Percentiles rank a stretch among this genome's conserved stretches.
Evolutionary conservation across 30 jellyfish, hydroid and myxozoan species (phyloP).

Genomic region (Morbakka virulenta): DNA sequence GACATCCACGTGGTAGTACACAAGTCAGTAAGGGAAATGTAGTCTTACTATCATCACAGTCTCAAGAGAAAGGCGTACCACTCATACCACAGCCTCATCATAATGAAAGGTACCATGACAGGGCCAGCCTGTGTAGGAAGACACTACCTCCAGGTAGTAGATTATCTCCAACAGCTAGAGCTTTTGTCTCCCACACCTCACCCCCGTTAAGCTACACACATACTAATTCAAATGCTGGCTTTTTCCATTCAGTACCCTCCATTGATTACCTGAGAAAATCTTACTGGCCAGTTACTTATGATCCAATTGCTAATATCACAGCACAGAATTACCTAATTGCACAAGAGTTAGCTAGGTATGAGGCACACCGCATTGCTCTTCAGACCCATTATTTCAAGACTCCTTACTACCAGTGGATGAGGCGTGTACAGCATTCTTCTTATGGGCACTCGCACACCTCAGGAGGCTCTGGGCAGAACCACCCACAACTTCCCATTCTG

Average conservation of each 20-base stretch:
- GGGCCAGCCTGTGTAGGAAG: not conserved
- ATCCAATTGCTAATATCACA: conserved; percentile 74
- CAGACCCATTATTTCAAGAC: conserved; percentile 85
- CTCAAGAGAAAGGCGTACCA: not conserved
- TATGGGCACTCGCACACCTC: not conserved
- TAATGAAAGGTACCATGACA: not conserved
- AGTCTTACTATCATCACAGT: not conserved
- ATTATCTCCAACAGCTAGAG: conserved; percentile 91
- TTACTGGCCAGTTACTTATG: conserved; percentile 61
- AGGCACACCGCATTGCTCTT: conserved; percentile 91
- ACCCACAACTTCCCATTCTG: not conserved
- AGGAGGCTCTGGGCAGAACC: not conserved
- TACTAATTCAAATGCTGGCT: conserved; percentile 33
- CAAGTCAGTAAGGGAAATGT: not conserved
- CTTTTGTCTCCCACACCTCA: conserved; percentile 83
- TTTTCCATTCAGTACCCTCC: conserved; percentile 44
- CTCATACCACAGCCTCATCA: conserved; percentile 16
- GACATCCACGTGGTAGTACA: not conserved
- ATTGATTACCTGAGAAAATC: conserved; percentile 60
- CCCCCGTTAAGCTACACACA: conserved; percentile 51
- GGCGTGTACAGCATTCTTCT: not conserved
- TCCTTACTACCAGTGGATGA: conserved; percentile 28
- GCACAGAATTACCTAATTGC: conserved; percentile 87
- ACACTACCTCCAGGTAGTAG: conserved; percentile 19
- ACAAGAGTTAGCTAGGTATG: conserved; percentile 91